These are phyloP conservation scores for Nasua narica DNA, from an alignment of 2,797 vertebrate genomes.

Conservation along the genomic window DNA sequence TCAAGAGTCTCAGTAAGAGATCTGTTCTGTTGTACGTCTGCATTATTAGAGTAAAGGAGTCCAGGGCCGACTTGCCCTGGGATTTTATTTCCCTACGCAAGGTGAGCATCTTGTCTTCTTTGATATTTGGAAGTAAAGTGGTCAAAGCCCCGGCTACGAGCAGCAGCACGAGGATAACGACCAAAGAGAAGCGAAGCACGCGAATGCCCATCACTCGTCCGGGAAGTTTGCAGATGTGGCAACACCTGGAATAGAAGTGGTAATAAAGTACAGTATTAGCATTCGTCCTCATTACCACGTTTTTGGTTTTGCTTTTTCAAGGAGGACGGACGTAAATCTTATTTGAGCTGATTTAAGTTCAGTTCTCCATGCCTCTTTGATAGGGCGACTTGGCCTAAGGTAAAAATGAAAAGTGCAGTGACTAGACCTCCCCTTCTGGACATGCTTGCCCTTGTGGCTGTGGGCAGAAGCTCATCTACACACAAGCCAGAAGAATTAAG, in stretches of 20 bases:
- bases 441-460: not conserved
- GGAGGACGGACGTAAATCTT: not conserved
- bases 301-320: not conserved
- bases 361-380: not conserved
- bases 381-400: not conserved
- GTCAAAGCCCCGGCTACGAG: slow-evolving; percentile 85
- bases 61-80: slow-evolving; percentile 72
- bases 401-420: not conserved
- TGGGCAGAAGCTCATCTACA: not conserved
- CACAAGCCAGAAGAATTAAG: not conserved
- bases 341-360: not conserved
- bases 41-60: slow-evolving; percentile 93
- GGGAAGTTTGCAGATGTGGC: slow-evolving; percentile 83
- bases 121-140: slow-evolving; percentile 84
- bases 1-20: slow-evolving; percentile 92
- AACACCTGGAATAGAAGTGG: slow-evolving; percentile 75
- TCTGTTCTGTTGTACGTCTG: slow-evolving; percentile 97
- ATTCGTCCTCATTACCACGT: not conserved
- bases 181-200: slow-evolving; percentile 81
- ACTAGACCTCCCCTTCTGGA: not conserved
- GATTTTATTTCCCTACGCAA: slow-evolving; percentile 80
- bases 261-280: not conserved
- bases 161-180: slow-evolving; percentile 82
- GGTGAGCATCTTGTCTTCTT: slow-evolving; percentile 83
- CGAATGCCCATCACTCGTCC: slow-evolving; percentile 84